Evolutionary conservation across 2,888 invertebrate species (phyloP).

Genomic region (Drosophila birchii): DNA sequence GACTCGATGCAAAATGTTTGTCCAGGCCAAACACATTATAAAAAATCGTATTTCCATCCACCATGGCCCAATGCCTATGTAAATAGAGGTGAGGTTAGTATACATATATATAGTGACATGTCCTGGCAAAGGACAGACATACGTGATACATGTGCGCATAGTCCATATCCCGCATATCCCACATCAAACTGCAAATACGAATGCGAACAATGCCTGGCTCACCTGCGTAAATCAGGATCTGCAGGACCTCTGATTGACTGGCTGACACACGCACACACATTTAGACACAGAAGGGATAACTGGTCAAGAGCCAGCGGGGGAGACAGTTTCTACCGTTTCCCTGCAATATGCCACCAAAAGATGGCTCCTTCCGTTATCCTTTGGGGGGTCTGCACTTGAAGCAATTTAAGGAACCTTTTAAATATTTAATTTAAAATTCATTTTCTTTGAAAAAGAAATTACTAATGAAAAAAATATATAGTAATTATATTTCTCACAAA

Average conservation of each 20-base stretch:
- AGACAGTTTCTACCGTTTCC: conserved; percentile 16
- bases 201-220: conserved; percentile 31
- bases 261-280: conserved; percentile 57
- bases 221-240: conserved; percentile 80
- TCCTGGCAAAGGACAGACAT: conserved; percentile 2
- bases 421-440: too few species aligned
- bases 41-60: conserved; percentile 57
- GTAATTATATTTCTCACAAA: not conserved
- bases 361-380: conserved; percentile 2
- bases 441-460: not conserved
- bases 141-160: conserved; percentile 24
- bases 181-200: conserved; percentile 64
- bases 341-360: conserved; percentile 33
- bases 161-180: conserved; percentile 7
- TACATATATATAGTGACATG: conserved; percentile 8
- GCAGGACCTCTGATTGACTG: conserved; percentile 71
- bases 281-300: conserved; percentile 35
- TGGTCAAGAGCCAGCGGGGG: conserved; percentile 42
- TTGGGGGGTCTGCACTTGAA: not conserved
- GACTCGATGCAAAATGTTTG: conserved; percentile 47
- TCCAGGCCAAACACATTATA: conserved; percentile 50
- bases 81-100: conserved; percentile 37
- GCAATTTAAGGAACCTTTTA: not conserved
- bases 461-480: not conserved
- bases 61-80: conserved; percentile 55